Percentiles rank a stretch among this genome's conserved stretches.
Conservation (phyloP, 1,140 invertebrate genomes). For the Reticulitermes speratus region DNA sequence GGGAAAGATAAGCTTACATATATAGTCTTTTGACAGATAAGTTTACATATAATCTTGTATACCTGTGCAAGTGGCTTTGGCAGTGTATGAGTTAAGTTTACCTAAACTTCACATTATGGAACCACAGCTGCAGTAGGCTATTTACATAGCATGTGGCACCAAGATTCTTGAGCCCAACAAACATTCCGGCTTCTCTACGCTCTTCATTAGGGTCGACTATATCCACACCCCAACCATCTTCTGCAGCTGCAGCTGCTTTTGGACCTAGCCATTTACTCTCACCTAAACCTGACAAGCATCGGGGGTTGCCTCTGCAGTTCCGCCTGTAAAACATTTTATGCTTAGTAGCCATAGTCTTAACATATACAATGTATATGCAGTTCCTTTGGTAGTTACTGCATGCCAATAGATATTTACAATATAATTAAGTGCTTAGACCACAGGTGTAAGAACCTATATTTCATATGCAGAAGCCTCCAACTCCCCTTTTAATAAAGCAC, state of each 20-base stretch:
- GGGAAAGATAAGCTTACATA: too few relatives aligned
- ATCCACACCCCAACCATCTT: conserved; percentile 57
- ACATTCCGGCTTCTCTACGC: conserved; percentile 48
- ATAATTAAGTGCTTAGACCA: too few relatives aligned
- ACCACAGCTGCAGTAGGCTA: conserved; percentile 72
- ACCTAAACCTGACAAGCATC: conserved; percentile 56
- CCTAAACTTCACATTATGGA: conserved; percentile 66
- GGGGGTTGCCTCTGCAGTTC: conserved; percentile 67
- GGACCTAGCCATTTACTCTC: not conserved
- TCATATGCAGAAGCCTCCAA: too few relatives aligned
- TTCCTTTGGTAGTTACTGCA: too few relatives aligned
- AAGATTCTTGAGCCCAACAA: conserved; percentile 68
- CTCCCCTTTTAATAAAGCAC: too few relatives aligned
- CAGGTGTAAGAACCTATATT: too few relatives aligned
- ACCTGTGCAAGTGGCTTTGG: too few relatives aligned
- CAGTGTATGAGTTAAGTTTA: conserved; percentile 36
- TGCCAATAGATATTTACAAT: too few relatives aligned
- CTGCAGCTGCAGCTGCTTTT: conserved; percentile 40
- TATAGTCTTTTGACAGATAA: too few relatives aligned
- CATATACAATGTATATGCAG: too few relatives aligned
- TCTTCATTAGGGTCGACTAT: conserved; percentile 36
- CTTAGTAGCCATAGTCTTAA: conserved; percentile 34
- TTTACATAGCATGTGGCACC: conserved; percentile 76
- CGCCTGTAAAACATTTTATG: conserved; percentile 49
- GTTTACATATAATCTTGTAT: too few relatives aligned